A percentile compares a stretch with the other conserved stretches of the same genome.
Conservation (phyloP, 2,113 vertebrate genomes). For the Trematomus loennbergii region DNA sequence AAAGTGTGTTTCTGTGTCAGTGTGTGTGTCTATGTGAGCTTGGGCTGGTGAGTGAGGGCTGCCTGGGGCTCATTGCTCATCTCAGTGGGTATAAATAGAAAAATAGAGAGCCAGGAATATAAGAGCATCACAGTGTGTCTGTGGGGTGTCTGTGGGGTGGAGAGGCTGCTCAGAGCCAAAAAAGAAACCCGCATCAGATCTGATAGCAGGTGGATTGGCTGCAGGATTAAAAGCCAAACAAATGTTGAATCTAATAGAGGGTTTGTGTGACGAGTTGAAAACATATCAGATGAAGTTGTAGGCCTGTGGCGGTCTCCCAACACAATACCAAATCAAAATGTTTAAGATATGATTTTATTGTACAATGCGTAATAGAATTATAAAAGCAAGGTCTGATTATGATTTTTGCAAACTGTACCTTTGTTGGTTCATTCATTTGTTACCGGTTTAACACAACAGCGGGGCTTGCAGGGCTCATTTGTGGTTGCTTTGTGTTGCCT, state of each 20-base stretch:
- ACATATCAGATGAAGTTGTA: not conserved
- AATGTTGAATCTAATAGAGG: slow-evolving; percentile 14
- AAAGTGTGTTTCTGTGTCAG: slow-evolving; percentile 53
- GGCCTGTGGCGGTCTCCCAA: not conserved
- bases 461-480: not conserved
- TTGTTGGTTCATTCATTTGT: not conserved
- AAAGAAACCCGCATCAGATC: slow-evolving; percentile 9
- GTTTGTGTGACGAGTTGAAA: slow-evolving; percentile 6
- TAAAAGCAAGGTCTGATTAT: not conserved
- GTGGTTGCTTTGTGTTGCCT: slow-evolving; percentile 8
- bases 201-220: slow-evolving; percentile 44
- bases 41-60: slow-evolving; percentile 57
- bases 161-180: slow-evolving; percentile 42
- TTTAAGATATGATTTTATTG: not conserved
- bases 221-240: slow-evolving; percentile 29
- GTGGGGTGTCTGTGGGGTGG: slow-evolving; percentile 50
- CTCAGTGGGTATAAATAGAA: slow-evolving; percentile 78
- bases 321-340: not conserved
- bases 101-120: slow-evolving; percentile 66
- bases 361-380: not conserved
- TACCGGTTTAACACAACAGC: not conserved
- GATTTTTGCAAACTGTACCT: not conserved
- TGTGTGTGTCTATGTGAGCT: slow-evolving; percentile 38
- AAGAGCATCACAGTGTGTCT: slow-evolving; percentile 62
- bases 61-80: slow-evolving; percentile 73